Evolutionary conservation across 2,797 vertebrate genomes (phyloP).

Genomic region (Coccyzus lansbergi): DNA sequence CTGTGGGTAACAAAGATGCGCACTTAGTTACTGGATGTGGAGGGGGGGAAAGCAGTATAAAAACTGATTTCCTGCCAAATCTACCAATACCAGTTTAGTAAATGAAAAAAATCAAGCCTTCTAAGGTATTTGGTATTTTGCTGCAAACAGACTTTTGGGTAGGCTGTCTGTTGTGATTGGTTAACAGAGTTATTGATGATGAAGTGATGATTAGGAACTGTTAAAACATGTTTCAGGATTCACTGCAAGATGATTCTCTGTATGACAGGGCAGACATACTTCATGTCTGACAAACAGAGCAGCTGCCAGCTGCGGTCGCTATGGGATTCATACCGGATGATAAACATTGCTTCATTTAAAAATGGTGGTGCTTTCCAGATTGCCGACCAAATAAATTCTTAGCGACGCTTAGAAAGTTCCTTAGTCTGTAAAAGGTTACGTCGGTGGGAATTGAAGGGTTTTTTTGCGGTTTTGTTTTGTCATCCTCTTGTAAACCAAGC

Average conservation of each 20-base stretch:
- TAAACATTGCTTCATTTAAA: neutral
- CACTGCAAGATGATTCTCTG: neutral
- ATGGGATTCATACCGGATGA: neutral
- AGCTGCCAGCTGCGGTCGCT: constrained; percentile 48
- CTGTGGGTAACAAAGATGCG: neutral
- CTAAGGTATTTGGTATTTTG: neutral
- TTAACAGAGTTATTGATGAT: neutral
- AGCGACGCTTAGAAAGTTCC: neutral
- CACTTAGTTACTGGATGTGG: neutral
- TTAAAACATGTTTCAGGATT: neutral
- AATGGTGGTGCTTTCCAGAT: neutral
- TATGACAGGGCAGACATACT: neutral
- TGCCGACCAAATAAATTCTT: neutral
- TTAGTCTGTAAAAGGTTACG: neutral
- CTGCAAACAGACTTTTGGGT: neutral
- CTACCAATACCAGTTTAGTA: neutral
- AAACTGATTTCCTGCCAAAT: neutral
- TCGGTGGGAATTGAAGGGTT: neutral
- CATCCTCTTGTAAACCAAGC: neutral
- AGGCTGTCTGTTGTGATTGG: neutral
- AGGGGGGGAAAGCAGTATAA: neutral
- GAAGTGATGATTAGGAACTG: neutral
- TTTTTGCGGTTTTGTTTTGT: neutral
- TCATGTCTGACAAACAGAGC: neutral
- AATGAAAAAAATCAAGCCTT: neutral